A percentile compares a stretch with the other conserved stretches of the same genome.
These are phyloP conservation scores for Trichechus manatus DNA, from an alignment of 2,113 vertebrate genomes.

Conservation along the genomic window DNA sequence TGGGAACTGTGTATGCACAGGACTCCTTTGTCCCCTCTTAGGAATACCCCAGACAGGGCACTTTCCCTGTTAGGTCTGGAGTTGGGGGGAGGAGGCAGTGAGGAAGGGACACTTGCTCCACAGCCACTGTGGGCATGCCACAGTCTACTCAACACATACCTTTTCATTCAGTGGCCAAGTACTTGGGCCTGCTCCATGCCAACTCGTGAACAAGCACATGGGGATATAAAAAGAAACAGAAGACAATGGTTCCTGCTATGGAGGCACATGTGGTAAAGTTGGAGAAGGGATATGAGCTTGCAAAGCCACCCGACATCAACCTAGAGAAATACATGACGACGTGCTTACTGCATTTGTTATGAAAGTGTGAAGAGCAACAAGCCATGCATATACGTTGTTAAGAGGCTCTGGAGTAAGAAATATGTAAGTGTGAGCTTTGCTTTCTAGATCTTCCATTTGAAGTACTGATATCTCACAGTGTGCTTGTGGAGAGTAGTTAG, in stretches of 20 bases:
- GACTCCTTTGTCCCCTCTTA: background rate
- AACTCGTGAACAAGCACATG: rapidly evolving
- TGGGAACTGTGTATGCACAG: background rate
- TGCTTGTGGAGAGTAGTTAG: background rate
- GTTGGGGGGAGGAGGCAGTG: background rate
- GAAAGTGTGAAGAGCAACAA: background rate
- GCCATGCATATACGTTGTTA: background rate
- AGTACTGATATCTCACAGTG: background rate
- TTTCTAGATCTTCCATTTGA: background rate
- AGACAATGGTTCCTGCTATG: background rate
- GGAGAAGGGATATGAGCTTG: background rate
- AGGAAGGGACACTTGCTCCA: background rate
- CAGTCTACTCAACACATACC: background rate
- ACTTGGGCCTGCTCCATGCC: background rate
- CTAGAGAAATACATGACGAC: background rate
- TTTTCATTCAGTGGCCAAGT: background rate
- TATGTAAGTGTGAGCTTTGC: background rate
- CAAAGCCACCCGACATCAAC: background rate
- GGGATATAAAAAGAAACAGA: background rate
- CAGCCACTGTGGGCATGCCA: background rate
- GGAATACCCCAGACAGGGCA: background rate
- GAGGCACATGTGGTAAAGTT: rapidly evolving
- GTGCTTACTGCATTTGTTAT: background rate
- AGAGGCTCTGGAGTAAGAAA: background rate
- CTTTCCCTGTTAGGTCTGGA: background rate